A percentile compares a stretch with the other conserved stretches of the same genome.
These are phyloP conservation scores for Thelaira solivaga DNA, from an alignment of 2,888 invertebrate species.

Conservation along the genomic window DNA sequence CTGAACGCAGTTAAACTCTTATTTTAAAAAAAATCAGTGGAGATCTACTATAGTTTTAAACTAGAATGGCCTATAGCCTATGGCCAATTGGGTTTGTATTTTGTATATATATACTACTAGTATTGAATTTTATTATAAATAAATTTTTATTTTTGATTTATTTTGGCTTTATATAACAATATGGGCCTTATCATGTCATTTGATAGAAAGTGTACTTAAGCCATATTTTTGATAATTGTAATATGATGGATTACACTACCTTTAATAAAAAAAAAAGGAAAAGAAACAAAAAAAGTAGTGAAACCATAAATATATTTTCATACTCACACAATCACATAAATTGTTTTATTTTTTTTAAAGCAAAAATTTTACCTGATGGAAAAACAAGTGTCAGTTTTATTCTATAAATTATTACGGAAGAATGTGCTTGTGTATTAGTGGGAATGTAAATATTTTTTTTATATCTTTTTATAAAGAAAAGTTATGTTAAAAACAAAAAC, in stretches of 20 bases:
- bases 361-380: constrained; percentile 22
- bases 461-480: background rate
- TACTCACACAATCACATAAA: background rate
- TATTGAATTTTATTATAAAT: constrained; percentile 48
- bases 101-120: no score
- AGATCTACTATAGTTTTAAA: no score
- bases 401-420: background rate
- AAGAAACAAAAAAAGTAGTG: background rate
- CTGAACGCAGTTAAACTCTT: no score
- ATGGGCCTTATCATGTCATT: constrained; percentile 41
- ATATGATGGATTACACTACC: constrained; percentile 22
- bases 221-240: constrained; percentile 36
- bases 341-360: no score
- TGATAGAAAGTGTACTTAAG: constrained; percentile 4
- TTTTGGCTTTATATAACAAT: constrained; percentile 25
- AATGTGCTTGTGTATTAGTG: background rate
- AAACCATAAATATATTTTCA: background rate
- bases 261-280: background rate
- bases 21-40: no score
- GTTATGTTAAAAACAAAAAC: background rate
- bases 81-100: no score
- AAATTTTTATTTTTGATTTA: constrained; percentile 39
- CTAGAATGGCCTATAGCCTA: no score
- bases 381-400: constrained; percentile 4
- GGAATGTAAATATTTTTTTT: background rate